Conservation (phyloP, 2,888 invertebrate species). For the Aelia acuminata region DNA sequence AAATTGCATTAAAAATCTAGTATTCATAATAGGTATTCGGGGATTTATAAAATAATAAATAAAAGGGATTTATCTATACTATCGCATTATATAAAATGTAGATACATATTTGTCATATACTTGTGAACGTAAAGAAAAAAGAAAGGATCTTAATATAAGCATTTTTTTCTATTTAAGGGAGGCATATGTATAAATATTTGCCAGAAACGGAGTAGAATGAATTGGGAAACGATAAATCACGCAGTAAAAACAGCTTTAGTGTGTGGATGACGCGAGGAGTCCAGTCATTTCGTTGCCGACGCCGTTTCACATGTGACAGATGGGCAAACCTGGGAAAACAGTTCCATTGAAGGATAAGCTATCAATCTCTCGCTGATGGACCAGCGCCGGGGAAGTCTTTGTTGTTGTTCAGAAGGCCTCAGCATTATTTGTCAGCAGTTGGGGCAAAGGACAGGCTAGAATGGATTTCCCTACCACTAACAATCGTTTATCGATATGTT, state of each 20-base stretch:
- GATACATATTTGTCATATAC: too few species aligned
- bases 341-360: background rate
- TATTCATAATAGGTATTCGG: too few species aligned
- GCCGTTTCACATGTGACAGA: background rate
- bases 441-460: background rate
- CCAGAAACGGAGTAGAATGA: background rate
- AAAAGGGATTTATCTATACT: too few species aligned
- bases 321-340: background rate
- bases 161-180: background rate
- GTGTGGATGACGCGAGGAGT: background rate
- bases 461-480: background rate
- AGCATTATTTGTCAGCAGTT: background rate
- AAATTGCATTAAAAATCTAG: too few species aligned
- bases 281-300: background rate
- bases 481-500: too few species aligned
- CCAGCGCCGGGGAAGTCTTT: background rate
- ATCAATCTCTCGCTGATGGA: background rate
- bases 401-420: background rate
- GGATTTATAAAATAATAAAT: too few species aligned
- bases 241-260: background rate
- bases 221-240: background rate
- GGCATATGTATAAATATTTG: background rate
- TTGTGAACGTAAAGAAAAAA: too few species aligned
- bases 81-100: too few species aligned
- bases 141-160: too few species aligned